phyloP scores from a whole-genome alignment of 2,113 vertebrate genomes.

The Penelope pileata region DNA sequence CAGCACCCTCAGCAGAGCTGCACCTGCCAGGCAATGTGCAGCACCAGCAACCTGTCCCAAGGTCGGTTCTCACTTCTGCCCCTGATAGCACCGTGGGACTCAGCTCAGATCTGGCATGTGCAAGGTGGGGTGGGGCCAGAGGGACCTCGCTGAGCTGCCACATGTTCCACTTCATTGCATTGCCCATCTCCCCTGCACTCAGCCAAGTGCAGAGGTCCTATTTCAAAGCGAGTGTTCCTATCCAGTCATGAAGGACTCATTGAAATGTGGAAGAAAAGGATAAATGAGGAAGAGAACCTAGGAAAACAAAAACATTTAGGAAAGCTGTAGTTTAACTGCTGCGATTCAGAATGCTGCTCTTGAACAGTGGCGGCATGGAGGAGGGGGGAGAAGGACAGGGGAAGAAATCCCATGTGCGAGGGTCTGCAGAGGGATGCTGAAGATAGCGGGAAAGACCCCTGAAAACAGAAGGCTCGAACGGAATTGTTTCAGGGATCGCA shows the following conservation, averaged over 20 bases:
- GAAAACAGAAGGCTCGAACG: neutral
- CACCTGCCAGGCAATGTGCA: neutral
- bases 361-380: neutral
- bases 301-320: neutral
- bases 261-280: neutral
- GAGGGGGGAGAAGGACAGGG: neutral
- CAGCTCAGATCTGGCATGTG: accelerated
- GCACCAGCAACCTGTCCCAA: neutral
- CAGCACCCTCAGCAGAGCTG: neutral
- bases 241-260: neutral
- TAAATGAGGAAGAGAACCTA: neutral
- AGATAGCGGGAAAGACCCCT: neutral
- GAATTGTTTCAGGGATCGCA: neutral
- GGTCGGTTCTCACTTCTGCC: neutral
- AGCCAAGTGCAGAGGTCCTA: neutral
- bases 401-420: neutral
- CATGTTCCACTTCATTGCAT: neutral
- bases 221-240: neutral
- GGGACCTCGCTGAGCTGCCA: neutral
- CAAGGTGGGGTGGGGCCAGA: neutral
- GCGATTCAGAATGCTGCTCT: neutral
- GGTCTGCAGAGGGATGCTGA: neutral
- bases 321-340: neutral
- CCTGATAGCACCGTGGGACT: neutral
- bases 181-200: accelerated